phyloP scores from a whole-genome alignment of 30 jellyfish, hydroid and myxozoan genomes.

The Pseudorhiza aurosa region DNA sequence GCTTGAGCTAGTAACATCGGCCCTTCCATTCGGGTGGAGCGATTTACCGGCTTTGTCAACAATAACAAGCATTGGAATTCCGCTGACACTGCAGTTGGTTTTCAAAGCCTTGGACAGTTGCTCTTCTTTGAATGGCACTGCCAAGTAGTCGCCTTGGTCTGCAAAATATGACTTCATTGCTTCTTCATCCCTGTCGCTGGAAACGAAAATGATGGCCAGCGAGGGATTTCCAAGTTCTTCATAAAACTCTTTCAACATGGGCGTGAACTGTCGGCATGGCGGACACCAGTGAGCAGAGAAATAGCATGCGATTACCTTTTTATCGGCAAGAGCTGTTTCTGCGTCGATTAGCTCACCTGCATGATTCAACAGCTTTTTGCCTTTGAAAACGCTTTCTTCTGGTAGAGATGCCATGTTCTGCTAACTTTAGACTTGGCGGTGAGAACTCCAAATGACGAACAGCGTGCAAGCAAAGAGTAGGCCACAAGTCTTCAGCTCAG shows the following conservation, averaged over 20 bases:
- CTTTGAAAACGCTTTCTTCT: slow-evolving; percentile 25
- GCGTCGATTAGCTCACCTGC: slow-evolving; percentile 36
- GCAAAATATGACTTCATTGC: slow-evolving; percentile 36
- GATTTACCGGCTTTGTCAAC: slow-evolving; percentile 29
- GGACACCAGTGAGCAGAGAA: slow-evolving; percentile 75
- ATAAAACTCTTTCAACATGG: slow-evolving; percentile 39
- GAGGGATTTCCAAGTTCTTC: slow-evolving; percentile 9
- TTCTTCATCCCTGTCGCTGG: slow-evolving; percentile 43
- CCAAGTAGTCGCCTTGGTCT: slow-evolving; percentile 47
- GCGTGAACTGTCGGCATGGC: slow-evolving; percentile 64
- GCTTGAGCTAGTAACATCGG: slow-evolving; percentile 19
- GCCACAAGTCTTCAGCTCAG: no score
- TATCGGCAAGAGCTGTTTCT: slow-evolving; percentile 42
- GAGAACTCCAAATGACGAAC: no score
- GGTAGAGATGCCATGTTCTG: slow-evolving; percentile 47
- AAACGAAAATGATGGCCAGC: slow-evolving; percentile 51
- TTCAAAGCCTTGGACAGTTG: slow-evolving; percentile 13
- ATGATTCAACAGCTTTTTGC: slow-evolving; percentile 34
- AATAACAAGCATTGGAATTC: slow-evolving; percentile 47
- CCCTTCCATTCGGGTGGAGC: slow-evolving; percentile 41
- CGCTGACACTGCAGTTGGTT: slow-evolving; percentile 23
- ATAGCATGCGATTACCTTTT: slow-evolving; percentile 25
- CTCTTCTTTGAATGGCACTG: slow-evolving; percentile 27
- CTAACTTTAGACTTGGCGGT: no score
- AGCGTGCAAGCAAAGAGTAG: no score